Conservation (phyloP, 2,888 invertebrate genomes). For the Ommatoiulus sabulosus region DNA sequence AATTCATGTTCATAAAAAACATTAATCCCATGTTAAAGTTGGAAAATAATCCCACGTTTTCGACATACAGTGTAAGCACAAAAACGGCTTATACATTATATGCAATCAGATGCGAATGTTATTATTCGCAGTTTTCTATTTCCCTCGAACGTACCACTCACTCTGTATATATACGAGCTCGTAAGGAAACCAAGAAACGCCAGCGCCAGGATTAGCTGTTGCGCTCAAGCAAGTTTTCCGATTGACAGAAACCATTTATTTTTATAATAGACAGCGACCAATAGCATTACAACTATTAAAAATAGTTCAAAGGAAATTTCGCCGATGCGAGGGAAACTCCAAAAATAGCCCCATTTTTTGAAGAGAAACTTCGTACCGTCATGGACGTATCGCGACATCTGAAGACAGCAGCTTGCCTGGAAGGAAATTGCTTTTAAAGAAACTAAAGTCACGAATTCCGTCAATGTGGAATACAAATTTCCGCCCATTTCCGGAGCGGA, state of each 20-base stretch:
- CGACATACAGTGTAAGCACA: no score
- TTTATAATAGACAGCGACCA: neutral
- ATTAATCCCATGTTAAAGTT: no score
- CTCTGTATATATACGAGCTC: no score
- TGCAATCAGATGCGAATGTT: no score
- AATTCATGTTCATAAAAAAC: no score
- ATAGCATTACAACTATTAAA: neutral
- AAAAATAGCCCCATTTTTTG: neutral
- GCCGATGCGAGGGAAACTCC: neutral
- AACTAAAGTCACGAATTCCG: neutral
- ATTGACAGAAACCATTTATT: neutral
- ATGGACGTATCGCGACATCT: neutral
- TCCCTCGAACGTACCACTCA: neutral
- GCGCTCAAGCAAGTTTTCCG: neutral
- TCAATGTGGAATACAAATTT: neutral
- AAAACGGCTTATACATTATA: no score
- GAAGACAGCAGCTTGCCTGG: neutral
- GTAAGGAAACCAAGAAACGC: neutral
- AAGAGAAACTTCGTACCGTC: neutral
- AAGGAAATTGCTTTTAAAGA: neutral
- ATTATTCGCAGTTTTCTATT: no score
- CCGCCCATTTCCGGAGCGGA: neutral
- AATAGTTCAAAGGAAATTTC: neutral
- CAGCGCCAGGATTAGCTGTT: no score
- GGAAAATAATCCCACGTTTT: no score